phyloP scores from a whole-genome alignment of 2,797 vertebrate species.

The Denticeps clupeoides region DNA sequence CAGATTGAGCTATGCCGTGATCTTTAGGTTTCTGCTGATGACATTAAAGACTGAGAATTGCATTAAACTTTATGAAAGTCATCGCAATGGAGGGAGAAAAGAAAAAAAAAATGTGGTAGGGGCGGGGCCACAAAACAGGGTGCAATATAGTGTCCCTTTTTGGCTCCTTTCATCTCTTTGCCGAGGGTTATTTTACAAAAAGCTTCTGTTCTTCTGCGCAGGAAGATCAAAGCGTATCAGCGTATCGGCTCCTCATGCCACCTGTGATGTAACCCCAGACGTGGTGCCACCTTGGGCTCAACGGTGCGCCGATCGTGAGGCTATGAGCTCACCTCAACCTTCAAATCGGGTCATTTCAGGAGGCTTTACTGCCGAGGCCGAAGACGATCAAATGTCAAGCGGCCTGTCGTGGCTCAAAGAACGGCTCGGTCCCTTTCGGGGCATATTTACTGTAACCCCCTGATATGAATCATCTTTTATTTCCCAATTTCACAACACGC shows the following conservation, averaged over 20 bases:
- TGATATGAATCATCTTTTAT: constrained; percentile 22
- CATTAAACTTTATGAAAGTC: constrained; percentile 29
- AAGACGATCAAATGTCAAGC: constrained; percentile 24
- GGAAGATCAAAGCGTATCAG: constrained; percentile 20
- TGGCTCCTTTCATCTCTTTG: constrained; percentile 19
- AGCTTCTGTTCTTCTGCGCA: no score
- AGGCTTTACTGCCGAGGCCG: constrained; percentile 18
- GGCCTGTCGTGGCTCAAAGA: constrained; percentile 8
- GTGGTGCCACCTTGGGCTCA: constrained; percentile 2
- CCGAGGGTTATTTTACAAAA: constrained; percentile 22
- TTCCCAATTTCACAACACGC: constrained; percentile 17
- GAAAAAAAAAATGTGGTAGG: not conserved
- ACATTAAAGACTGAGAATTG: constrained; percentile 30
- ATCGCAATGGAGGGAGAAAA: not conserved
- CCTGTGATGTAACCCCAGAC: constrained; percentile 16
- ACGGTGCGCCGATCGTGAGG: no score
- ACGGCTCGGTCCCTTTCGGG: constrained; percentile 18
- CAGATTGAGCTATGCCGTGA: constrained; percentile 22
- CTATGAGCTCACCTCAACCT: constrained; percentile 23
- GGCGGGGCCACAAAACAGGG: not conserved
- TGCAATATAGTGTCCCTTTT: constrained; percentile 10
- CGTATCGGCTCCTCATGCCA: constrained; percentile 6
- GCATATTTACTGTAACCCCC: constrained; percentile 17
- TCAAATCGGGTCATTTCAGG: constrained; percentile 34
- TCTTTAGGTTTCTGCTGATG: constrained; percentile 27